These are phyloP conservation scores for Podarcis raffonei DNA, from an alignment of 2,113 vertebrate genomes.

Conservation along the genomic window DNA sequence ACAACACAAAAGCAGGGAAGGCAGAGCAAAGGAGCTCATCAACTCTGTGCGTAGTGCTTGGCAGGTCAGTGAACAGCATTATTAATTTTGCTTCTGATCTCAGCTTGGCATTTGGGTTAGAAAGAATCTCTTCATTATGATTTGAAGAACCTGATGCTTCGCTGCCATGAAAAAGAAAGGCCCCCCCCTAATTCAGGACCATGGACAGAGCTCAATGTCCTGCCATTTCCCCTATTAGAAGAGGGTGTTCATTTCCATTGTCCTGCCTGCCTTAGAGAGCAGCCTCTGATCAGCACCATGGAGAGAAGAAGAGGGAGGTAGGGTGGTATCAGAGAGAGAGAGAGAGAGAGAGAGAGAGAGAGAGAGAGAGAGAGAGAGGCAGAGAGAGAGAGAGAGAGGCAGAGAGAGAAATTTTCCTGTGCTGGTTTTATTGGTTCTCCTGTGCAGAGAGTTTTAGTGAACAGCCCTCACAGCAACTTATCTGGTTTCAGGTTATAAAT, in stretches of 20 bases:
- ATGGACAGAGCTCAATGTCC: background rate
- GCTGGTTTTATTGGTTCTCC: background rate
- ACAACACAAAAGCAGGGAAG: background rate
- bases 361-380: too few species aligned
- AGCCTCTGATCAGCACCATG: slow-evolving; percentile 22
- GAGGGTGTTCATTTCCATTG: background rate
- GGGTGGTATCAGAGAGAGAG: too few species aligned
- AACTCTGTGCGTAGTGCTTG: background rate
- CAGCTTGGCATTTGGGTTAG: background rate
- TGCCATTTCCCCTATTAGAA: background rate
- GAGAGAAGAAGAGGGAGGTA: background rate
- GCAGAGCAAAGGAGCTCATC: too few species aligned
- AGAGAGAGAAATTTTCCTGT: too few species aligned
- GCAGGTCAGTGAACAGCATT: background rate
- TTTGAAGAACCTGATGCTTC: background rate
- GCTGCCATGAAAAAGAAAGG: background rate
- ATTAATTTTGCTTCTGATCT: background rate
- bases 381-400: too few species aligned
- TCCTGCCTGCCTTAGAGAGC: background rate
- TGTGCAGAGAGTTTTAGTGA: slow-evolving; percentile 2
- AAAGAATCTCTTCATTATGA: background rate
- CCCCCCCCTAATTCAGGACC: background rate
- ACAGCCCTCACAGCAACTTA: slow-evolving; percentile 20
- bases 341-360: too few species aligned
- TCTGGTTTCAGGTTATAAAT: slow-evolving; percentile 55